These are phyloP conservation scores for Plecotus auritus DNA, from an alignment of 2,113 vertebrate genomes.

Conservation along the genomic window DNA sequence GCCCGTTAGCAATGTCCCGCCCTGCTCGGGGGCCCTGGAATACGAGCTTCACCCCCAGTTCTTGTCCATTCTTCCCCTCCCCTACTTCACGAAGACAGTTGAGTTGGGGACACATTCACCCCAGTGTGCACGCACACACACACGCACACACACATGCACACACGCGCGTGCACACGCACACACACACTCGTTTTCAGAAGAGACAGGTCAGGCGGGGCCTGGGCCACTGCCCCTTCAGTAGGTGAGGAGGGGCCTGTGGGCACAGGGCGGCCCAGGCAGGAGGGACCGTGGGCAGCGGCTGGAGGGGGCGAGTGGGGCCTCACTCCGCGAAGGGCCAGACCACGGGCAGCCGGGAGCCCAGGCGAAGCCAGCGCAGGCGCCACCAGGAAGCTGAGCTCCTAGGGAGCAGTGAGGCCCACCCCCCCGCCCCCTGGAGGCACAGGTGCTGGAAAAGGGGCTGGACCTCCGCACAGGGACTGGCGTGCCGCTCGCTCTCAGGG, in stretches of 20 bases:
- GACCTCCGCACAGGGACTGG: fast-evolving
- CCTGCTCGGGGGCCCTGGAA: neutral
- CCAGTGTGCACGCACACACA: too few relatives aligned
- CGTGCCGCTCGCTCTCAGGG: neutral
- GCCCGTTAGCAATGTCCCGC: neutral
- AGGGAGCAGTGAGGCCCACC: neutral
- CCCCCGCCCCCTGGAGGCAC: neutral
- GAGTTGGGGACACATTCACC: too few relatives aligned
- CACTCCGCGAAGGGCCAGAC: neutral
- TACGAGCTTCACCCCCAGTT: neutral
- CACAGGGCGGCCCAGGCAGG: neutral
- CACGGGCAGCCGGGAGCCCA: too few relatives aligned
- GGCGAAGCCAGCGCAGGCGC: fast-evolving
- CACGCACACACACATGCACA: too few relatives aligned
- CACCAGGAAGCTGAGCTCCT: fast-evolving
- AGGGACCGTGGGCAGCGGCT: fast-evolving
- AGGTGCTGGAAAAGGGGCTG: too few relatives aligned
- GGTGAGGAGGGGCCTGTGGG: neutral
- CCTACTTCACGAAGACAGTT: fast-evolving
- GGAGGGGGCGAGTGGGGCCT: neutral
- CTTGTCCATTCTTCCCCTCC: fast-evolving
- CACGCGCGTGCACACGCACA: too few relatives aligned
- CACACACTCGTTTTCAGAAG: neutral
- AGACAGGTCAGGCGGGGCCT: neutral
- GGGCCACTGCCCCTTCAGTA: fast-evolving